phyloP scores from a whole-genome alignment of 2,797 vertebrate species.

The Prunella strophiata region DNA sequence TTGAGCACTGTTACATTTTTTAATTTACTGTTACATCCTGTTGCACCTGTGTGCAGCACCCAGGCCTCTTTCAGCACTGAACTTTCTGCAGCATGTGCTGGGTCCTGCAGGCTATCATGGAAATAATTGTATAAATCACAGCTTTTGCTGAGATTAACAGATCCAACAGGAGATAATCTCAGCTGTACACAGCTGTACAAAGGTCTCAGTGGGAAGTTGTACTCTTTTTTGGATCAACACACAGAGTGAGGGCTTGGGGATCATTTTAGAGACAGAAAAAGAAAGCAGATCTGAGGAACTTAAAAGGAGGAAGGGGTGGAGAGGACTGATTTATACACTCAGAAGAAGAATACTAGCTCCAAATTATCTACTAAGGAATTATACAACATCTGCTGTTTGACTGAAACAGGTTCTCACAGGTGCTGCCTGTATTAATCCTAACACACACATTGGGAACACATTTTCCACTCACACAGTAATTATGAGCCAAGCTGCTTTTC shows the following conservation, averaged over 20 bases:
- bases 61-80: background rate
- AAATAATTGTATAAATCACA: background rate
- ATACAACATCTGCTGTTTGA: background rate
- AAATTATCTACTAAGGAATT: background rate
- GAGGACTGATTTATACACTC: background rate
- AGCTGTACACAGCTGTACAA: background rate
- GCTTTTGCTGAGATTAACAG: background rate
- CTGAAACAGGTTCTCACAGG: background rate
- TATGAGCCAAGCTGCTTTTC: background rate
- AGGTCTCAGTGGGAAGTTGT: background rate
- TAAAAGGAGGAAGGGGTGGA: background rate
- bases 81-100: rapidly evolving
- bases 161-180: background rate
- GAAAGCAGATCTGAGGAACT: background rate
- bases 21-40: background rate
- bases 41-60: background rate
- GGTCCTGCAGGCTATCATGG: background rate
- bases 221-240: background rate
- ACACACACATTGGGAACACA: background rate
- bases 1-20: too few relatives aligned
- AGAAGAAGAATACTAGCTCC: background rate
- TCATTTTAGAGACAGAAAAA: background rate
- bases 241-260: background rate
- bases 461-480: background rate
- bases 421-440: background rate